Conservation (phyloP, 2,797 vertebrate species). For the Alcedo atthis region DNA sequence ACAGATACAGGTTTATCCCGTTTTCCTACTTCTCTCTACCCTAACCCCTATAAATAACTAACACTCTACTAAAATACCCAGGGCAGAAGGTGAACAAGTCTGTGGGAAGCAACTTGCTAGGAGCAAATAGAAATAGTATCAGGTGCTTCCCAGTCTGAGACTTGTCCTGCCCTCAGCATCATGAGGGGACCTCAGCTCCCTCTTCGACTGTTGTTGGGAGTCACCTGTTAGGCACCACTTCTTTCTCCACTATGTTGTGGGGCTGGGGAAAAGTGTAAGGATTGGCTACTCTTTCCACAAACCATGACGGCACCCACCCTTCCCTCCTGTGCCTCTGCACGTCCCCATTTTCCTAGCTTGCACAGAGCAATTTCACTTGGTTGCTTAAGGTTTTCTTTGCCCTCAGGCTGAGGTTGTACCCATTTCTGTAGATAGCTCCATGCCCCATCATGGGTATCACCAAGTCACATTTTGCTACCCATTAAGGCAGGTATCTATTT, state of each 20-base stretch:
- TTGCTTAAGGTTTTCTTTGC: background rate
- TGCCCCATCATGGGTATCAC: background rate
- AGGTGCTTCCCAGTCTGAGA: background rate
- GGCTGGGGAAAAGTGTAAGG: background rate
- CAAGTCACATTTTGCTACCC: background rate
- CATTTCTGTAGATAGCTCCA: background rate
- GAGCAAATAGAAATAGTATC: background rate
- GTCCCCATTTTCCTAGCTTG: background rate
- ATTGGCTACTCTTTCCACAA: background rate
- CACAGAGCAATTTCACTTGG: background rate
- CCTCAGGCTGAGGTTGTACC: background rate
- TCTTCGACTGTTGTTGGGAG: background rate
- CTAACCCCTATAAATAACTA: background rate
- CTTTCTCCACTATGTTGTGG: background rate
- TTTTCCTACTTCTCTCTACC: slow-evolving; percentile 37
- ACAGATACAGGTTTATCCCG: slow-evolving; percentile 63
- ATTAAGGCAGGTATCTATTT: background rate
- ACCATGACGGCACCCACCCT: background rate
- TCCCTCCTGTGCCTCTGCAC: background rate
- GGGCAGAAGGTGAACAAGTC: background rate
- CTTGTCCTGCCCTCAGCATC: background rate
- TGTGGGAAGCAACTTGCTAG: background rate
- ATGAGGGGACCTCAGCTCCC: background rate
- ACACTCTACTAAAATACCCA: background rate
- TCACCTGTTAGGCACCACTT: background rate